Conservation (phyloP, 1,140 invertebrate genomes). For the Halotydeus destructor region DNA sequence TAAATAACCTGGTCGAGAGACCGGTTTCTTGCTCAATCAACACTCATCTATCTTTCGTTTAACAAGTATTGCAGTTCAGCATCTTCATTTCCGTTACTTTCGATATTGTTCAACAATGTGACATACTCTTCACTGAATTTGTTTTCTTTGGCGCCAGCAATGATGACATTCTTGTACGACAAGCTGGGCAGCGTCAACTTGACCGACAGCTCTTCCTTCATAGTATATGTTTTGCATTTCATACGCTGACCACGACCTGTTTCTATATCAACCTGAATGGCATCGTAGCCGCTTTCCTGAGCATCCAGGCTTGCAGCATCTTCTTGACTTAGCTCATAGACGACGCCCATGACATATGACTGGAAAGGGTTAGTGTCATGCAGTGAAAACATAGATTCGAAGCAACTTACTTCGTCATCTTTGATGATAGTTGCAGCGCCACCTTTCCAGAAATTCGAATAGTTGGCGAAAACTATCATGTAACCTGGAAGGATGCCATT, state of each 20-base stretch:
- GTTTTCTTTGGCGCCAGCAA: slow-evolving; percentile 5
- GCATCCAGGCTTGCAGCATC: slow-evolving; percentile 4
- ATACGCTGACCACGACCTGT: too few relatives aligned
- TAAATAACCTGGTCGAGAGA: too few relatives aligned
- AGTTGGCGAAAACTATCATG: slow-evolving; percentile 1
- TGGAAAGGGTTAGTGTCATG: too few relatives aligned
- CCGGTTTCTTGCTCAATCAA: too few relatives aligned
- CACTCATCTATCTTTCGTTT: too few relatives aligned
- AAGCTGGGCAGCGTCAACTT: too few relatives aligned
- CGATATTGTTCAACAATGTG: too few relatives aligned
- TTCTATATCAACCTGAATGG: slow-evolving; percentile 1
- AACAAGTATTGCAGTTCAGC: too few relatives aligned
- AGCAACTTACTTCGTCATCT: slow-evolving; percentile 5
- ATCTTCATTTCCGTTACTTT: too few relatives aligned
- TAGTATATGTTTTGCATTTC: too few relatives aligned
- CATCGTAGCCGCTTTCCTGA: slow-evolving; percentile 10
- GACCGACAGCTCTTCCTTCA: too few relatives aligned
- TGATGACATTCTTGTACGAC: slow-evolving; percentile 6
- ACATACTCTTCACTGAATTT: slow-evolving; percentile 6
- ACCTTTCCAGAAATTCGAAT: slow-evolving; percentile 6
- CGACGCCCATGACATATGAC: slow-evolving; percentile 1
- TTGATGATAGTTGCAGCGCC: slow-evolving; percentile 6
- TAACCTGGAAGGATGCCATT: slow-evolving; percentile 6
- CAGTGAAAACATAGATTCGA: too few relatives aligned
- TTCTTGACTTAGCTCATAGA: slow-evolving; percentile 1